phyloP scores from a whole-genome alignment of 2,113 vertebrate species.

The Ursus arctos region DNA sequence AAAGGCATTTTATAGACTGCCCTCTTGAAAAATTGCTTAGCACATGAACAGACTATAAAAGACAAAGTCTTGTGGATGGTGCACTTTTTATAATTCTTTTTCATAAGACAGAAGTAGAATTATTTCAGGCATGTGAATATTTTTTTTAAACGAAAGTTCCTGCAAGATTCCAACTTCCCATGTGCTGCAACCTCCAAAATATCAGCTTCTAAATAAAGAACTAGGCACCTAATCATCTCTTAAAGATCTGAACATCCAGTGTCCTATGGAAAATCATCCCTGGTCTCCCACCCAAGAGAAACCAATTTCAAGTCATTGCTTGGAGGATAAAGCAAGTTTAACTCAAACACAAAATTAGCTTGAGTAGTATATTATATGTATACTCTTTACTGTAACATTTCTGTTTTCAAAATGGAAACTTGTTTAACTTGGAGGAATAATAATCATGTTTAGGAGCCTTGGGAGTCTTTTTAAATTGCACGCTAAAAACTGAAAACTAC shows the following conservation, averaged over 20 bases:
- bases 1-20: not conserved
- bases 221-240: no score
- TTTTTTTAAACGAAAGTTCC: not conserved
- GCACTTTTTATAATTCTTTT: not conserved
- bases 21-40: not conserved
- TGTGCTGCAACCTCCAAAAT: not conserved
- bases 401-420: not conserved
- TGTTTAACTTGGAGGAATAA: not conserved
- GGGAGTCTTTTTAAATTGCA: fast-evolving
- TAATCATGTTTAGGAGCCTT: not conserved
- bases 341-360: not conserved
- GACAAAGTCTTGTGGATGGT: not conserved
- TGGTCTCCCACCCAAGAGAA: not conserved
- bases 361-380: no score
- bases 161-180: not conserved
- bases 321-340: not conserved
- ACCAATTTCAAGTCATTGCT: not conserved
- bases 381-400: not conserved
- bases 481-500: not conserved
- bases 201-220: not conserved
- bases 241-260: no score
- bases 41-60: not conserved
- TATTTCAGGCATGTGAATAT: not conserved
- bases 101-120: not conserved
- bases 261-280: fast-evolving